phyloP scores from a whole-genome alignment of 1,140 invertebrate genomes.

The Drosophila pruinosa region DNA sequence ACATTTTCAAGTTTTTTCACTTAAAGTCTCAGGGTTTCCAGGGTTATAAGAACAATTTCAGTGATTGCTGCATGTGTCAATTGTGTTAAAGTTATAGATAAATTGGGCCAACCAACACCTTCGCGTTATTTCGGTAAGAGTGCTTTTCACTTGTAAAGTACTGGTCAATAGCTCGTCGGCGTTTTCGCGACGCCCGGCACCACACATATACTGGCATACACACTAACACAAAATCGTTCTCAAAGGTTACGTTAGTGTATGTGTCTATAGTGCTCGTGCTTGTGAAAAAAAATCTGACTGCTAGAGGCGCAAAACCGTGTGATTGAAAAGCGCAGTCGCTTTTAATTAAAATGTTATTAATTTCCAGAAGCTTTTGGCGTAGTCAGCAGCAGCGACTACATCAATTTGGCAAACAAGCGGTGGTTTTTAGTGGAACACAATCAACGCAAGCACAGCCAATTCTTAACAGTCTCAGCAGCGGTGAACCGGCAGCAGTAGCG shows the following conservation, averaged over 20 bases:
- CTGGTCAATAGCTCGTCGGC: constrained; percentile 52
- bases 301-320: constrained; percentile 25
- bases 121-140: constrained; percentile 14
- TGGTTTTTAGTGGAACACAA: constrained; percentile 20
- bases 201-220: constrained; percentile 25
- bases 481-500: constrained; percentile 19
- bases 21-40: neutral
- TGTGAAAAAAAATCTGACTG: constrained; percentile 34
- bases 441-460: constrained; percentile 12
- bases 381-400: constrained; percentile 58
- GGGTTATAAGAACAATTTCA: neutral
- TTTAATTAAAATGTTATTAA: constrained; percentile 63
- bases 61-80: neutral
- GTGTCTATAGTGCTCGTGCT: constrained; percentile 54
- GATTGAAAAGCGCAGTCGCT: constrained; percentile 2
- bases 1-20: constrained; percentile 52
- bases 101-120: neutral
- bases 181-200: constrained; percentile 75
- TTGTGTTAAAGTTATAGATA: neutral
- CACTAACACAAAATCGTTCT: neutral
- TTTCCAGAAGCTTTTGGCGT: constrained; percentile 71
- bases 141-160: constrained; percentile 18
- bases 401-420: constrained; percentile 37
- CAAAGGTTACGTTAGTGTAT: constrained; percentile 29
- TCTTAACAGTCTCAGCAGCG: constrained; percentile 4